Conservation (phyloP, 1,140 invertebrate species). For the Neodiprion fabricii region DNA sequence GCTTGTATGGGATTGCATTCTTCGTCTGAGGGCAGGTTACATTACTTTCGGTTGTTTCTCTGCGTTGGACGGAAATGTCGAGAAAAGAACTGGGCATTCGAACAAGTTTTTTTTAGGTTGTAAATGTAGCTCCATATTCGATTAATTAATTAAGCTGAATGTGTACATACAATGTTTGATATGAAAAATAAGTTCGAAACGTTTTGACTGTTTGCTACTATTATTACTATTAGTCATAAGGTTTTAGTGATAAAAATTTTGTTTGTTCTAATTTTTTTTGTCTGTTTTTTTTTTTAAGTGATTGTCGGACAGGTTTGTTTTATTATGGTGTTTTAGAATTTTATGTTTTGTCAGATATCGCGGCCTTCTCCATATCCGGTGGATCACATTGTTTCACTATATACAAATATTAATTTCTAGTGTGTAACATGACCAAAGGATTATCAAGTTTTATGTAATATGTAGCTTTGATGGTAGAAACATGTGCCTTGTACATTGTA, state of each 20-base stretch:
- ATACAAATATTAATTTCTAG: neutral
- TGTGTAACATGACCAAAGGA: neutral
- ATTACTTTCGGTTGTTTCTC: too few species aligned
- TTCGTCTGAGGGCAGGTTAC: conserved; percentile 17
- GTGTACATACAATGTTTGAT: neutral
- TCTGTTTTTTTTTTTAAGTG: neutral
- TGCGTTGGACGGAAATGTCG: conserved; percentile 14
- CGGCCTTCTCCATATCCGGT: neutral
- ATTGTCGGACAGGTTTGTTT: neutral
- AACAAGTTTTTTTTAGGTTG: neutral
- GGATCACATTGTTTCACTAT: neutral
- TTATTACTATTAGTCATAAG: neutral
- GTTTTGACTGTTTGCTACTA: neutral
- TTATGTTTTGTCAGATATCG: neutral
- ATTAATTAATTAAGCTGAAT: too few species aligned
- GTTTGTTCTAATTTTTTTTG: neutral
- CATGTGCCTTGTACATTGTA: conserved; percentile 43
- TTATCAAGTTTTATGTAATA: conserved; percentile 17
- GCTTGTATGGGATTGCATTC: conserved; percentile 33
- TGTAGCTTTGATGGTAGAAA: conserved; percentile 18
- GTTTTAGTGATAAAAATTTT: neutral
- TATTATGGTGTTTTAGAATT: neutral
- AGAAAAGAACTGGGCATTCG: conserved; percentile 36
- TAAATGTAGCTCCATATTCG: neutral
- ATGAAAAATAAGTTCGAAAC: neutral